Evolutionary conservation across 2,113 vertebrate genomes (phyloP).

Genomic region (Coptodon rendalli): DNA sequence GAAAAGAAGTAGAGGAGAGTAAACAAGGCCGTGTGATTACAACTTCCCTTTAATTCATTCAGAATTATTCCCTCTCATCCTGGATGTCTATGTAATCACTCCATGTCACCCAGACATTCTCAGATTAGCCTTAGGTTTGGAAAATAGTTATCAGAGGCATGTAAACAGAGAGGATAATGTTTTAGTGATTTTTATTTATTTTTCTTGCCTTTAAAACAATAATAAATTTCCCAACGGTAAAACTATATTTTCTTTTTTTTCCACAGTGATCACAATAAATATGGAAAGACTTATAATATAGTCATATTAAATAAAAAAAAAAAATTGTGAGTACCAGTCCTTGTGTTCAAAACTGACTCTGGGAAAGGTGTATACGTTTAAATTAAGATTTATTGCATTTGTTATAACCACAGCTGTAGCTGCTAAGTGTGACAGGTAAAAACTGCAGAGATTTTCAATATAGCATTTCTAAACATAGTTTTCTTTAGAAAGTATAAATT

Average conservation of each 20-base stretch:
- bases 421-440: neutral
- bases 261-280: neutral
- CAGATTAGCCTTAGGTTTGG: neutral
- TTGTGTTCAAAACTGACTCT: neutral
- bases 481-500: neutral
- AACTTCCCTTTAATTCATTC: neutral
- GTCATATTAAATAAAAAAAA: neutral
- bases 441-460: neutral
- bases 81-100: neutral
- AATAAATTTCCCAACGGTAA: neutral
- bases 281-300: neutral
- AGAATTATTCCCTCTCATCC: neutral
- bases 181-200: neutral
- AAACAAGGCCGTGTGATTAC: neutral
- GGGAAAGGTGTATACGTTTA: fast-evolving
- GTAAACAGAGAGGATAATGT: neutral
- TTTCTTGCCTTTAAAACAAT: neutral
- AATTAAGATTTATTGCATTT: neutral
- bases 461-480: neutral
- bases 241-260: neutral
- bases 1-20: conserved; percentile 59
- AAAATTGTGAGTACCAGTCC: neutral
- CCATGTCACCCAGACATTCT: neutral
- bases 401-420: neutral
- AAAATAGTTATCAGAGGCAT: fast-evolving